phyloP scores from a whole-genome alignment of 92 coral and sea anemone species.

The Palythoa grandis region DNA sequence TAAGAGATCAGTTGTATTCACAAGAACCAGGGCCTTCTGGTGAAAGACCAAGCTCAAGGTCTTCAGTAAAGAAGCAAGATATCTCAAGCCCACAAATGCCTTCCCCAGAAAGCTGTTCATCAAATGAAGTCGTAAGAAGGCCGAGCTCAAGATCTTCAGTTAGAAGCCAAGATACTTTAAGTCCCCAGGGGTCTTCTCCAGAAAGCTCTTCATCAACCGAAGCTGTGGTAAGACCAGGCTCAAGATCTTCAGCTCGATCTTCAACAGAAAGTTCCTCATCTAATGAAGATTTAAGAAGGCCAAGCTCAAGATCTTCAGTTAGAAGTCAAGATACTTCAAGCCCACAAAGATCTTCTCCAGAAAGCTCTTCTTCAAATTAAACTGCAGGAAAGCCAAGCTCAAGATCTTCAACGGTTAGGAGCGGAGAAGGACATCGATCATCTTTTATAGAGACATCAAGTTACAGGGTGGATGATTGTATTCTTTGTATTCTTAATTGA shows the following conservation, averaged over 20 bases:
- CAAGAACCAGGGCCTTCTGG: neutral
- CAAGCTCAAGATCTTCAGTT: constrained; percentile 19
- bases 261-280: neutral
- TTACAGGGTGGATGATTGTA: too few relatives aligned
- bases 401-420: neutral
- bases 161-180: neutral
- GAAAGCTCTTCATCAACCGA: neutral
- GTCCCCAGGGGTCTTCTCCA: neutral
- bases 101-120: neutral
- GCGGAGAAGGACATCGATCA: neutral
- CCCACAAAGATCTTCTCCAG: neutral
- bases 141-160: constrained; percentile 16
- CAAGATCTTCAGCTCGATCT: constrained; percentile 19
- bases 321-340: constrained; percentile 6
- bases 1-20: neutral
- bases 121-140: neutral
- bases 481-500: too few relatives aligned
- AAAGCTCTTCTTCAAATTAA: neutral
- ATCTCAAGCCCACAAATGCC: neutral
- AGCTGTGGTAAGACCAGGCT: constrained; percentile 7
- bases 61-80: constrained; percentile 24
- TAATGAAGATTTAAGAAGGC: neutral
- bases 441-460: too few relatives aligned
- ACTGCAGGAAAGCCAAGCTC: neutral
- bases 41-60: constrained; percentile 22